phyloP scores from a whole-genome alignment of 2,888 invertebrate species.

The Dasysyrphus albostriatus region DNA sequence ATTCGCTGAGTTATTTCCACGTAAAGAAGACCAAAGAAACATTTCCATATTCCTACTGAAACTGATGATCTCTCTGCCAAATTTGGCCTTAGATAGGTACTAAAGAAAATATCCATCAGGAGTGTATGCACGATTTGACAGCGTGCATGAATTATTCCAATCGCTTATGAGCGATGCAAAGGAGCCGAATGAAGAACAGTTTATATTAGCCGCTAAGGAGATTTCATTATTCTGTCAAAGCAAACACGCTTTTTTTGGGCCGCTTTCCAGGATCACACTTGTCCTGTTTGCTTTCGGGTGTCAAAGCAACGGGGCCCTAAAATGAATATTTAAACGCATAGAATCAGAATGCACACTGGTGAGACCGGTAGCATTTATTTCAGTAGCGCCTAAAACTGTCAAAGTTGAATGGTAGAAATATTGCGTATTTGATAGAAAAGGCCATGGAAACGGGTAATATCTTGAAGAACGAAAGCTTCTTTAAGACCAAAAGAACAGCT shows the following conservation, averaged over 20 bases:
- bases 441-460: no score
- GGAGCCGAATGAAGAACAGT: conserved; percentile 39
- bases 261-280: background rate
- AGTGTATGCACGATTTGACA: conserved; percentile 40
- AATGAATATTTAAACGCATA: no score
- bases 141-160: conserved; percentile 71
- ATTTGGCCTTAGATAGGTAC: conserved; percentile 9
- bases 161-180: conserved; percentile 61
- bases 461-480: no score
- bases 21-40: conserved; percentile 49
- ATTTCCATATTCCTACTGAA: conserved; percentile 71
- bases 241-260: conserved; percentile 39
- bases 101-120: conserved; percentile 6
- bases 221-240: conserved; percentile 74
- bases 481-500: no score
- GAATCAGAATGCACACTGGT: no score
- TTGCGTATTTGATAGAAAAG: no score
- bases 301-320: no score
- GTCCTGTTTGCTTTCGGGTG: background rate
- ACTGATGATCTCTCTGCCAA: conserved; percentile 50
- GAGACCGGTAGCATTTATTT: no score
- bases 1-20: conserved; percentile 57
- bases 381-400: no score
- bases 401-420: no score
- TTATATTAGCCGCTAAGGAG: conserved; percentile 70